Percentiles rank a stretch among this genome's conserved stretches.
Conservation (phyloP, 2,888 invertebrate species). For the Aphodius sticticus region DNA sequence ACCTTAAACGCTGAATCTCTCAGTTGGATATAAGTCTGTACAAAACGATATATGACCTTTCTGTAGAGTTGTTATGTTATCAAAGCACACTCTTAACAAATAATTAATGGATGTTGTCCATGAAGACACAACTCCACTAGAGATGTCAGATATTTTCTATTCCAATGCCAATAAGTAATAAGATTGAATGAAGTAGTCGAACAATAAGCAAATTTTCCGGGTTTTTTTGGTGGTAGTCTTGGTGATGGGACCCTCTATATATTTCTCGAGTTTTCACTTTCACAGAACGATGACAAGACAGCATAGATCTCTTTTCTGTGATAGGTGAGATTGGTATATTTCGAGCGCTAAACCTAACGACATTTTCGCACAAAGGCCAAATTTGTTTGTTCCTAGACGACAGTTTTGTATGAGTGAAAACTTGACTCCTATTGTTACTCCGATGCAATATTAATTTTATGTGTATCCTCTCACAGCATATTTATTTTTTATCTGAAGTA, state of each 20-base stretch:
- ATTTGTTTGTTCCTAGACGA: neutral
- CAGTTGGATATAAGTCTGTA: constrained; percentile 30
- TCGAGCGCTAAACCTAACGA: neutral
- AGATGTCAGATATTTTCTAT: constrained; percentile 44
- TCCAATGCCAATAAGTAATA: constrained; percentile 29
- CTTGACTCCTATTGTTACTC: neutral
- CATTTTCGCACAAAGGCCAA: neutral
- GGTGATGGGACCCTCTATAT: constrained; percentile 48
- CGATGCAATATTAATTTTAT: constrained; percentile 4
- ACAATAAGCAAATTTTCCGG: constrained; percentile 50
- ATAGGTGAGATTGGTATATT: neutral
- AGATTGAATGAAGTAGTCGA: constrained; percentile 35
- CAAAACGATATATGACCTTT: constrained; percentile 45
- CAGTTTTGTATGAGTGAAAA: constrained; percentile 14
- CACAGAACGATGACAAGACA: constrained; percentile 14
- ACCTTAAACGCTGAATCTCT: constrained; percentile 61
- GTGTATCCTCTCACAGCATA: constrained; percentile 12
- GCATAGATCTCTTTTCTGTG: neutral
- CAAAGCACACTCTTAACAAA: constrained; percentile 21
- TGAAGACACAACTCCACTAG: constrained; percentile 42
- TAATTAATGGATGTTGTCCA: neutral
- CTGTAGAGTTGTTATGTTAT: constrained; percentile 47
- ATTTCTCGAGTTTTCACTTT: constrained; percentile 33
- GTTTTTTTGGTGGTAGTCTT: constrained; percentile 51
- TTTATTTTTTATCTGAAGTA: constrained; percentile 20